A percentile compares a stretch with the other conserved stretches of the same genome.
These are phyloP conservation scores for Haliaeetus leucogaster DNA, from an alignment of 2,113 vertebrate species.

Conservation along the genomic window DNA sequence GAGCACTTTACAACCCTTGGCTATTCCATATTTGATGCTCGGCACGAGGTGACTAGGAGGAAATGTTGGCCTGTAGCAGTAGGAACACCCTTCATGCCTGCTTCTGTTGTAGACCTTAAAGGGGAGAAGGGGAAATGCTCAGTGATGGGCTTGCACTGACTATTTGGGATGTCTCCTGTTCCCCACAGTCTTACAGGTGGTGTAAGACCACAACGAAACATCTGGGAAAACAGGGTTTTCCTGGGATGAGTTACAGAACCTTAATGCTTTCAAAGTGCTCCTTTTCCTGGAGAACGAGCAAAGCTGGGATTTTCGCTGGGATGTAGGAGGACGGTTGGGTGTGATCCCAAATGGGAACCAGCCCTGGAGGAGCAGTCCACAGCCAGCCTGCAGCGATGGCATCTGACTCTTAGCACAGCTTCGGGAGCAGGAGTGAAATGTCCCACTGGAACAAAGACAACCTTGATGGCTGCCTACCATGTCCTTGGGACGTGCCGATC, in stretches of 20 bases:
- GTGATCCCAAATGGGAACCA: not conserved
- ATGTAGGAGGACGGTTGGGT: not conserved
- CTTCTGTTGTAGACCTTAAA: not conserved
- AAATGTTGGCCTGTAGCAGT: not conserved
- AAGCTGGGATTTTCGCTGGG: not conserved
- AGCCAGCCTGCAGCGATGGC: not conserved
- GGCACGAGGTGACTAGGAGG: not conserved
- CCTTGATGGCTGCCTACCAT: not conserved
- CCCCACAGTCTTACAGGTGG: not conserved
- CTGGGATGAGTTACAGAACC: not conserved
- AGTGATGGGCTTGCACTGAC: not conserved
- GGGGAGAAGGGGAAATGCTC: not conserved
- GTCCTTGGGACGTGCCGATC: accelerated
- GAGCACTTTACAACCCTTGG: conserved; percentile 13
- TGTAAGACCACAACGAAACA: not conserved
- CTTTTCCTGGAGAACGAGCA: not conserved
- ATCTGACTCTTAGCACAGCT: not conserved
- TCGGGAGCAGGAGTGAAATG: not conserved
- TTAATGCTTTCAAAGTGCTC: not conserved
- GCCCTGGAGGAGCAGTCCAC: not conserved
- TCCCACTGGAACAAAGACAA: not conserved
- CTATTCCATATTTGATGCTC: not conserved
- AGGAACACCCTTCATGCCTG: not conserved
- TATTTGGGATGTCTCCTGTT: not conserved
- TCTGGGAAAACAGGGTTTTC: not conserved